These are phyloP conservation scores for Poeciliopsis presidionis DNA, from an alignment of 2,797 vertebrate species.

Conservation along the genomic window DNA sequence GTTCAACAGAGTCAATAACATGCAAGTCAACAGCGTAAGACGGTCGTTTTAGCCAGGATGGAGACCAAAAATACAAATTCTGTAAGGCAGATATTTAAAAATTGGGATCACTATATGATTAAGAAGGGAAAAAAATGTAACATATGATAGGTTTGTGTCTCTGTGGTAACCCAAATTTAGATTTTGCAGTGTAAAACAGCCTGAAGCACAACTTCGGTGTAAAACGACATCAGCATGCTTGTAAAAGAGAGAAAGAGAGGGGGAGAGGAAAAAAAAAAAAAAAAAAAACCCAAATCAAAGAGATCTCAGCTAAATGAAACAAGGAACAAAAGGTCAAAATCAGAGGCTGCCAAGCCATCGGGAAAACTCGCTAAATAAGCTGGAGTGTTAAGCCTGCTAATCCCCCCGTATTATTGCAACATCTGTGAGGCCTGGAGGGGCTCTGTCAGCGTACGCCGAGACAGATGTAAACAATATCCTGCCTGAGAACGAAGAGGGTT, in stretches of 20 bases:
- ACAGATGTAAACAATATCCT: slow-evolving; percentile 78
- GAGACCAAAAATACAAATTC: neutral
- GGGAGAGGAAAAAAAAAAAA: neutral
- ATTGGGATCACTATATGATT: slow-evolving; percentile 1
- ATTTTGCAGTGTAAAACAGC: slow-evolving; percentile 37
- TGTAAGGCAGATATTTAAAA: neutral
- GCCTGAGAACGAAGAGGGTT: slow-evolving; percentile 37
- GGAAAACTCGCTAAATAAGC: slow-evolving; percentile 72
- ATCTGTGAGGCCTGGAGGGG: slow-evolving; percentile 78
- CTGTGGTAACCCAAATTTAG: slow-evolving; percentile 38
- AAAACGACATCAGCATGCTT: slow-evolving; percentile 39
- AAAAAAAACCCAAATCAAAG: slow-evolving; percentile 68
- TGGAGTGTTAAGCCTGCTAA: slow-evolving; percentile 74
- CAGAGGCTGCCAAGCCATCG: slow-evolving; percentile 56
- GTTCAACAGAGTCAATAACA: slow-evolving; percentile 22
- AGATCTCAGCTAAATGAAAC: slow-evolving; percentile 49
- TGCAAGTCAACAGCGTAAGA: slow-evolving; percentile 19
- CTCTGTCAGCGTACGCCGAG: slow-evolving; percentile 72
- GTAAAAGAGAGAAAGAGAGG: neutral
- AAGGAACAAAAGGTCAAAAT: slow-evolving; percentile 68
- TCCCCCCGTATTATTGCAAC: slow-evolving; percentile 77
- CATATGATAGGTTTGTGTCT: slow-evolving; percentile 22
- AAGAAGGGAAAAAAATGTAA: neutral
- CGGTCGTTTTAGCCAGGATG: neutral
- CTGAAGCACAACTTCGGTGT: slow-evolving; percentile 33